These are phyloP conservation scores for Spinibarbus caldwelli DNA, from an alignment of 2,797 vertebrate species.

Conservation along the genomic window DNA sequence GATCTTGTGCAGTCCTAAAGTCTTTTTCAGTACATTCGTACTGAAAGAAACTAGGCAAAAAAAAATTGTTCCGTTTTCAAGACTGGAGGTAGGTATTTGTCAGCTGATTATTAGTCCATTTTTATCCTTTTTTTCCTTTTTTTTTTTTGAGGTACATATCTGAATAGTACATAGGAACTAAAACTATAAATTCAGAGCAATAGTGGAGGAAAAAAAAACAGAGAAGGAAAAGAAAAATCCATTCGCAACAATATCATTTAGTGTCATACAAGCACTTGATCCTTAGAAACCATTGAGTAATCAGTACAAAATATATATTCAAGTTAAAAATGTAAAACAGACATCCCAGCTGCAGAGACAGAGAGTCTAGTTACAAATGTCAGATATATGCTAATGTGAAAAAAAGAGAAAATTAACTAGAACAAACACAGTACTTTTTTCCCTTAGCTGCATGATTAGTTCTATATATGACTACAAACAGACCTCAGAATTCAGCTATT, in stretches of 20 bases:
- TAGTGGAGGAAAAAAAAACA: slow-evolving; percentile 44
- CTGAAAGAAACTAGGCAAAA: slow-evolving; percentile 76
- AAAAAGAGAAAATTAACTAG: slow-evolving; percentile 71
- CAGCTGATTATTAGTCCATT: slow-evolving; percentile 83
- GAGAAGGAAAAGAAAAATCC: slow-evolving; percentile 69
- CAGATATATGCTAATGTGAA: slow-evolving; percentile 76
- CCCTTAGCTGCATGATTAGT: slow-evolving; percentile 82
- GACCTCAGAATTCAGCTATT: slow-evolving; percentile 71
- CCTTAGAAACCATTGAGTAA: slow-evolving; percentile 84
- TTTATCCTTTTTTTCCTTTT: slow-evolving; percentile 75
- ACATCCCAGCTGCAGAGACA: slow-evolving; percentile 79
- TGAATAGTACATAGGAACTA: slow-evolving; percentile 81
- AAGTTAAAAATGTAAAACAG: slow-evolving; percentile 90
- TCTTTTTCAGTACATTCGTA: slow-evolving; percentile 73
- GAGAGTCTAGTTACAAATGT: slow-evolving; percentile 70
- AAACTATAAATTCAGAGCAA: slow-evolving; percentile 58
- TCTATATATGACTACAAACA: slow-evolving; percentile 69
- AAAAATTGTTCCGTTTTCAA: slow-evolving; percentile 81
- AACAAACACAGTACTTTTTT: slow-evolving; percentile 75
- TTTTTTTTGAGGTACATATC: slow-evolving; percentile 89
- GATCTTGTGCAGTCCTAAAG: slow-evolving; percentile 85
- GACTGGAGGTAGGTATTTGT: slow-evolving; percentile 95
- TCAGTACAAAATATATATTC: slow-evolving; percentile 92
- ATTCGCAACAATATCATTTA: slow-evolving; percentile 81
- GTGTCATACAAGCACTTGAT: slow-evolving; percentile 82